Base-by-base conservation (phyloP, 2,888 invertebrate species). In the Erannis defoliaria region DNA sequence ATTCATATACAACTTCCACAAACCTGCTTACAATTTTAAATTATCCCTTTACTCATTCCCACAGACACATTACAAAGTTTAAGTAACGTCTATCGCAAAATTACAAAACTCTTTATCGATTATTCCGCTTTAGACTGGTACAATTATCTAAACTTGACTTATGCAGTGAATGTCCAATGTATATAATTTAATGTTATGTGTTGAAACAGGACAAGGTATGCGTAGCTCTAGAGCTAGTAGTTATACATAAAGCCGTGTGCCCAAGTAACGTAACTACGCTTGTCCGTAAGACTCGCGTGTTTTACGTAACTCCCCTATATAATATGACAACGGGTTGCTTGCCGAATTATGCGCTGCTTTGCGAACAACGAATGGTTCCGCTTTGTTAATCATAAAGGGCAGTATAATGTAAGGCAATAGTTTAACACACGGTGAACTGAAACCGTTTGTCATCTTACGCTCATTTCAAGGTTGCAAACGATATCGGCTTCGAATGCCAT, bases 401-500 rank as follows among this genome's bases (percentile, higher is more conserved):
- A 78, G 71, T 72, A 72, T 35, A 42, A 49, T 57, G 84, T 84
- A 86, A 85, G 81, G 80, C 79, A 76, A 70, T 66, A 73, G 71
- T 80, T 75, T 75, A 73, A 72, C 66, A 77, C 75, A 78, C 73
- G 56, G 71, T 49, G 33, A 58, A 53, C 68, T 73, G 70, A 70
- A 76, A 75, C 76, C 79, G 76, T 82, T 82, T 86, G 84, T 81
- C 84, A 76, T 76, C 78, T 78, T 76, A 75, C 78, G 78, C 80
- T 84, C 78, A 72, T 71, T 78, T 85, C 90, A 92, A 91, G 91
- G 90, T 85, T 87, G 78, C 82, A 86, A 88, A 78, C 75, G 78
- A 88, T 84, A 88, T 64, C 67, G 50, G 56, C 74, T 74, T 76
- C 73, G 78, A 82, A 80, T 81, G 81, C 74, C 77, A 73, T 76